Evolutionary conservation across 2,797 vertebrate genomes (phyloP).

Genomic region (Tadarida brasiliensis): DNA sequence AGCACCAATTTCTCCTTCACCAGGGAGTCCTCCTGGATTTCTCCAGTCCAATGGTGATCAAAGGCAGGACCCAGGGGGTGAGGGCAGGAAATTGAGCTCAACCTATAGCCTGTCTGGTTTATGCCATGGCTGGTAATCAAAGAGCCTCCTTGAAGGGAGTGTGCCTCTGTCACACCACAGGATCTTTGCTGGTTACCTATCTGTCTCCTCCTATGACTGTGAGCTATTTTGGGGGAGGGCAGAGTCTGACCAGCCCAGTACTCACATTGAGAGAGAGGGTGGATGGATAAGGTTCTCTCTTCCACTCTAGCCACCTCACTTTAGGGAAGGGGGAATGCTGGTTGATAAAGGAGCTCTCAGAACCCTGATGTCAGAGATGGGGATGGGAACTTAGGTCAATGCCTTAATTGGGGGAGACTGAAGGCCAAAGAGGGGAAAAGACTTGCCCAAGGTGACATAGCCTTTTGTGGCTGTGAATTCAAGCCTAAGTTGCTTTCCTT

Average conservation of each 20-base stretch:
- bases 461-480: background rate
- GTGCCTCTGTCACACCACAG: background rate
- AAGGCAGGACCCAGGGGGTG: background rate
- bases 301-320: background rate
- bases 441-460: background rate
- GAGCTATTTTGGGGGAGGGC: background rate
- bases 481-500: background rate
- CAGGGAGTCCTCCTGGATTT: conserved; percentile 45
- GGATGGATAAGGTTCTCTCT: background rate
- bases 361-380: background rate
- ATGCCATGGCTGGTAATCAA: background rate
- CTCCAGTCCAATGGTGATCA: background rate
- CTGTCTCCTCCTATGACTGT: background rate
- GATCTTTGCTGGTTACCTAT: background rate
- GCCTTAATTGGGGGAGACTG: background rate
- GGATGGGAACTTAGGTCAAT: background rate
- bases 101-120: background rate
- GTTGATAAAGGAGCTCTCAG: background rate
- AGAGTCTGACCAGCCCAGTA: background rate
- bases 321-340: background rate
- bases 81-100: background rate
- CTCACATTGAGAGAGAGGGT: background rate
- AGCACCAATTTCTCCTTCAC: background rate
- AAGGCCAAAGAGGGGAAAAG: background rate
- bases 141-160: background rate